Evolutionary conservation across 64 coral and sea anemone genomes (phyloP).

Genomic region (Montipora efflorescens): DNA sequence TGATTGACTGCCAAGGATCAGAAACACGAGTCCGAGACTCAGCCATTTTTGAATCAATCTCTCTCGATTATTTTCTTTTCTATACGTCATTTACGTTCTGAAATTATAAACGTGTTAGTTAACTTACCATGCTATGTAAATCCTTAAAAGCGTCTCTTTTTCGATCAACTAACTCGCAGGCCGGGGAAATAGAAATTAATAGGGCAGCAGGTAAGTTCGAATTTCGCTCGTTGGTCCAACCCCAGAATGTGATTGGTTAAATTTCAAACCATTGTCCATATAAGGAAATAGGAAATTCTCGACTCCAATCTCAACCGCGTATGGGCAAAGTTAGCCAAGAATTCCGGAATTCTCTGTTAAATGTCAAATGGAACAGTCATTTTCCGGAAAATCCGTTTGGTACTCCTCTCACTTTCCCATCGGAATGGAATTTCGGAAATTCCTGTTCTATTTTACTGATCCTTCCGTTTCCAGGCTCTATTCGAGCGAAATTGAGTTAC

Average conservation of each 20-base stretch:
- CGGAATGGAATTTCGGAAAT: too few species aligned
- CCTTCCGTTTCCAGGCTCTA: too few species aligned
- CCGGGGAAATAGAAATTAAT: neutral
- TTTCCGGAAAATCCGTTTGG: too few species aligned
- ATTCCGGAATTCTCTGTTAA: too few species aligned
- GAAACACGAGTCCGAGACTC: neutral
- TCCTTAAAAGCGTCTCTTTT: neutral
- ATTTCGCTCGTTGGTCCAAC: slow-evolving; percentile 32
- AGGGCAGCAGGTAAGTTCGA: slow-evolving; percentile 31
- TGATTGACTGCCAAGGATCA: neutral
- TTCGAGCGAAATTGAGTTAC: too few species aligned
- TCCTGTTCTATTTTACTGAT: too few species aligned
- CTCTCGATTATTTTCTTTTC: neutral
- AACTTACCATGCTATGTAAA: neutral
- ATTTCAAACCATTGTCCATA: slow-evolving; percentile 15
- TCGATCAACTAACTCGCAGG: neutral
- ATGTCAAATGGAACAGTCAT: too few species aligned
- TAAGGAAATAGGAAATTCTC: neutral
- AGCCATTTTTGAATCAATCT: neutral
- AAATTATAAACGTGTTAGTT: neutral
- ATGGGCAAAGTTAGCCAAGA: too few species aligned
- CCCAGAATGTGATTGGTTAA: slow-evolving; percentile 1
- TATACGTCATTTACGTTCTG: neutral
- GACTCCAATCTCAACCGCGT: neutral
- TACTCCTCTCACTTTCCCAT: too few species aligned